phyloP scores from a whole-genome alignment of 1,140 invertebrate genomes.

The Acyrthosiphon pisum region DNA sequence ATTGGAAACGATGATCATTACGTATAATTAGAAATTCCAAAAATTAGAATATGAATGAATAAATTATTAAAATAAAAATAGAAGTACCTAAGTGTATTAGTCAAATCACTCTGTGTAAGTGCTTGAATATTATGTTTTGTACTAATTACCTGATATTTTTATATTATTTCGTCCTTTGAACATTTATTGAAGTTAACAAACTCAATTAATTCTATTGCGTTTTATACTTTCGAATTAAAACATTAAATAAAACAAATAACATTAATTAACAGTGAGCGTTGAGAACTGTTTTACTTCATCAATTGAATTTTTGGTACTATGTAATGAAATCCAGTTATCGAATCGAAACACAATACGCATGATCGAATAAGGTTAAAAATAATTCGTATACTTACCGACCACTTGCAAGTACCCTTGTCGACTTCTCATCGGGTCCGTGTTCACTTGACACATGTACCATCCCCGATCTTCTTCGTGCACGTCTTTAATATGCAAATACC shows the following conservation, averaged over 20 bases:
- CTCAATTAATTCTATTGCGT: background rate
- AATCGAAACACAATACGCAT: background rate
- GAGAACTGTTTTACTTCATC: background rate
- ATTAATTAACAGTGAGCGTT: background rate
- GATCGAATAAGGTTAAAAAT: background rate
- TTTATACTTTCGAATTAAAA: background rate
- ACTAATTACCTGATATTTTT: background rate
- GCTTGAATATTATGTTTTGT: background rate
- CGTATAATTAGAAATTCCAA: background rate
- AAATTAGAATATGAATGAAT: background rate
- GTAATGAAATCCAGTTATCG: background rate
- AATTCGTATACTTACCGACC: slow-evolving; percentile 71
- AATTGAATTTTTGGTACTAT: background rate
- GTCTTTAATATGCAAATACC: slow-evolving; percentile 84
- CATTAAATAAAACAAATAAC: background rate
- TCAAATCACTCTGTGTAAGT: background rate
- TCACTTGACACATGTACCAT: slow-evolving; percentile 87
- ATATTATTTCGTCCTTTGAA: background rate
- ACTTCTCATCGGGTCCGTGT: slow-evolving; percentile 86
- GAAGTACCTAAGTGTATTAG: background rate
- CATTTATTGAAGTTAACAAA: background rate
- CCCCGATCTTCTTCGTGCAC: slow-evolving; percentile 82
- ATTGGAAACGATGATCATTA: background rate
- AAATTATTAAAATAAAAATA: background rate
- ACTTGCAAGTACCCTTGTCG: slow-evolving; percentile 85